Percentiles rank a stretch among this genome's conserved stretches.
Conservation (phyloP, 2,797 vertebrate species). For the Mus minutoides region DNA sequence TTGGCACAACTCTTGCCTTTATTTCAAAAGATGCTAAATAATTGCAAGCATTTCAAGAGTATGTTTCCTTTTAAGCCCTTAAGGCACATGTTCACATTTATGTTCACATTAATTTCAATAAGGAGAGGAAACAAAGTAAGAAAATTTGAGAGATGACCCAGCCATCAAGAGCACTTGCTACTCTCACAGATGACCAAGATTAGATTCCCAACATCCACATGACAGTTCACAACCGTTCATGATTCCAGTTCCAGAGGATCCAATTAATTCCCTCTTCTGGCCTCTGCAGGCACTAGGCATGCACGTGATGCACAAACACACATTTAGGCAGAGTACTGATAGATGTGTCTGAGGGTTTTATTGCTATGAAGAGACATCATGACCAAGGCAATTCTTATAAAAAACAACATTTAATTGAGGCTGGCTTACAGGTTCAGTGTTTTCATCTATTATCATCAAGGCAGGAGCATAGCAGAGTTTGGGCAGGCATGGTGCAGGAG, state of each 20-base stretch:
- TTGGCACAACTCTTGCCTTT: conserved; percentile 33
- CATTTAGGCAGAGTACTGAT: neutral
- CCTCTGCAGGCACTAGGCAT: neutral
- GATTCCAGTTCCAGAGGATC: neutral
- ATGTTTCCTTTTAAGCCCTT: conserved; percentile 40
- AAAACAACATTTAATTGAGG: too few relatives aligned
- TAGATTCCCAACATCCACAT: neutral
- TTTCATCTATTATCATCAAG: too few relatives aligned
- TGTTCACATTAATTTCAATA: conserved; percentile 43
- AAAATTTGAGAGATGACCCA: neutral
- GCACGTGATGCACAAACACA: neutral
- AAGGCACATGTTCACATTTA: conserved; percentile 13
- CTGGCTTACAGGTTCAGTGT: too few relatives aligned
- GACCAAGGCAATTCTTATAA: too few relatives aligned
- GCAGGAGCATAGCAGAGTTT: too few relatives aligned
- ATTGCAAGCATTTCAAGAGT: conserved; percentile 60
- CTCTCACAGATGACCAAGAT: neutral
- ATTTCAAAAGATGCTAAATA: conserved; percentile 56
- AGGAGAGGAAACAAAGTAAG: conserved; percentile 46
- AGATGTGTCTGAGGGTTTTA: neutral
- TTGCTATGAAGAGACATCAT: too few relatives aligned
- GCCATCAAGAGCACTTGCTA: neutral
- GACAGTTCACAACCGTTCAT: neutral
- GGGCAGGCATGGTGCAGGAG: too few relatives aligned
- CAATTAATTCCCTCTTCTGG: neutral